Conservation (phyloP, 2,888 invertebrate species). For the Coremacera marginata region DNA sequence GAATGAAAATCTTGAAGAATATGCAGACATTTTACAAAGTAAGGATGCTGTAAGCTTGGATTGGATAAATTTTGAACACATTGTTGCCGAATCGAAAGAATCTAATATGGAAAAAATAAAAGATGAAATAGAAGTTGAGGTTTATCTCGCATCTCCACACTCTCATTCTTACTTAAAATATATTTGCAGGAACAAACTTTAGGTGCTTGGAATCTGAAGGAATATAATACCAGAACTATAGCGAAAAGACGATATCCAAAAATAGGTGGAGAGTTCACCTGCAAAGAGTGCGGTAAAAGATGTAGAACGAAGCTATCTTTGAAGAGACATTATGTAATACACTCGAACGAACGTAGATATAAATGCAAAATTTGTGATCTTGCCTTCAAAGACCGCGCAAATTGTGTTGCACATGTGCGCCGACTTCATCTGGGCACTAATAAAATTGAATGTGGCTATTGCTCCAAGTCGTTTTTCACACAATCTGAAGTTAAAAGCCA, state of each 20-base stretch:
- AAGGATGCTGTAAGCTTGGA: neutral
- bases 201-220: neutral
- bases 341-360: neutral
- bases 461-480: conserved; percentile 31
- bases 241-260: no score
- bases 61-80: neutral
- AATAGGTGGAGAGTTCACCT: no score
- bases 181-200: no score
- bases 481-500: conserved; percentile 16
- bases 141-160: conserved; percentile 11
- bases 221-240: no score
- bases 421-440: neutral
- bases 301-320: neutral
- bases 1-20: neutral
- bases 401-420: neutral
- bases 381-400: neutral
- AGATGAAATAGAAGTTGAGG: conserved; percentile 61
- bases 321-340: neutral
- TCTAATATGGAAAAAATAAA: conserved; percentile 70
- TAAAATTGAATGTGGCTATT: conserved; percentile 23
- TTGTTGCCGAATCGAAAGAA: neutral
- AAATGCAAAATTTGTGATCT: conserved; percentile 19
- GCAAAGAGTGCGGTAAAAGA: neutral
- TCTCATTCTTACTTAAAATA: conserved; percentile 44
- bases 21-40: no score